These are phyloP conservation scores for Garra rufa DNA, from an alignment of 2,113 vertebrate genomes.

Conservation along the genomic window DNA sequence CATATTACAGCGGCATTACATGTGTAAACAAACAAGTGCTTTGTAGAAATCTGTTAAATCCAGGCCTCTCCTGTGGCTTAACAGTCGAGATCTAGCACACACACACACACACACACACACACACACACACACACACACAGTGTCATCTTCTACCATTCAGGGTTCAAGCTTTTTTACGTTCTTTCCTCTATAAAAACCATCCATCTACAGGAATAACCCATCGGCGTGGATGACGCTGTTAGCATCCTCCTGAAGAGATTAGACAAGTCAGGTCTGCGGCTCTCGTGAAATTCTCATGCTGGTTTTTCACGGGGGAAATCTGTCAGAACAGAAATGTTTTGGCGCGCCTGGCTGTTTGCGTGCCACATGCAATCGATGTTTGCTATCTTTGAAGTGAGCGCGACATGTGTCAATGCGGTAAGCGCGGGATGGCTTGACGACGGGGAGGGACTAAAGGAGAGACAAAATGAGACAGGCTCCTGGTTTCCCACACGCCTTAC, in stretches of 20 bases:
- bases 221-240: slow-evolving; percentile 64
- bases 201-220: slow-evolving; percentile 66
- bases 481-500: slow-evolving; percentile 61
- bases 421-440: slow-evolving; percentile 41
- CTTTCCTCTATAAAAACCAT: slow-evolving; percentile 49
- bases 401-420: slow-evolving; percentile 65
- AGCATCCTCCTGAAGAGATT: slow-evolving; percentile 69
- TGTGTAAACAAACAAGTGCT: slow-evolving; percentile 30
- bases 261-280: slow-evolving; percentile 64
- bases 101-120: background rate
- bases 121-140: slow-evolving; percentile 5
- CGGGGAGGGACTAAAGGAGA: slow-evolving; percentile 56
- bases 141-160: background rate
- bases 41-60: slow-evolving; percentile 30
- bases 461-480: slow-evolving; percentile 62
- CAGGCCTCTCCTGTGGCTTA: slow-evolving; percentile 34
- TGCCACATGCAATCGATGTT: slow-evolving; percentile 63
- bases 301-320: slow-evolving; percentile 58
- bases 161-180: slow-evolving; percentile 27
- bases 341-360: slow-evolving; percentile 44
- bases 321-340: slow-evolving; percentile 68
- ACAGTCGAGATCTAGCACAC: background rate
- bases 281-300: slow-evolving; percentile 57
- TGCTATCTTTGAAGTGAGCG: slow-evolving; percentile 64
- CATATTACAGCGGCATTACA: slow-evolving; percentile 32